A percentile compares a stretch with the other conserved stretches of the same genome.
These are phyloP conservation scores for Pseudorhombus dupliciocellatus DNA, from an alignment of 2,113 vertebrate genomes.

Conservation along the genomic window DNA sequence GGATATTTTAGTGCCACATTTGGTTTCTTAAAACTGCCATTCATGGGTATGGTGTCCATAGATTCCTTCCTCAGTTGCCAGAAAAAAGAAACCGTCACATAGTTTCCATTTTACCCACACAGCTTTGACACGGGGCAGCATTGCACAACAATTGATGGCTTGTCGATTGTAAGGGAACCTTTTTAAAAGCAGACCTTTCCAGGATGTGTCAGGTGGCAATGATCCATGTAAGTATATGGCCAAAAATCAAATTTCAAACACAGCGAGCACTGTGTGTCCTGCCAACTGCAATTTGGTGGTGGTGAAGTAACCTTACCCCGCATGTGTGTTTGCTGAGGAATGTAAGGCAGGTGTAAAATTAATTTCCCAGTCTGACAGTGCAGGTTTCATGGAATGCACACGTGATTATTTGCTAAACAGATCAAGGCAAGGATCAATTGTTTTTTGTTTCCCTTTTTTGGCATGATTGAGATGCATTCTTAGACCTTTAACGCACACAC, in stretches of 20 bases:
- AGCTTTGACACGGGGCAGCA: neutral
- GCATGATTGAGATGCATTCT: neutral
- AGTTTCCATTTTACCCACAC: neutral
- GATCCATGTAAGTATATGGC: neutral
- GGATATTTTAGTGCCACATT: no score
- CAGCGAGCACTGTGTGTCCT: neutral
- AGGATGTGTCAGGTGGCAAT: neutral
- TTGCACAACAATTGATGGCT: neutral
- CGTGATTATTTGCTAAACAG: neutral
- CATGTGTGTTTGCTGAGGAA: conserved; percentile 39
- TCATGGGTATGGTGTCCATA: neutral
- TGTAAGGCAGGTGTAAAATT: conserved; percentile 18
- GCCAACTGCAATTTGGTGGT: conserved; percentile 4
- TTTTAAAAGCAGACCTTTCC: neutral
- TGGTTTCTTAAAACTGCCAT: no score
- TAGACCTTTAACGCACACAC: neutral
- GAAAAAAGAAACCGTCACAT: neutral
- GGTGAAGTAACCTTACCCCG: conserved; percentile 20
- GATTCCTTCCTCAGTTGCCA: neutral
- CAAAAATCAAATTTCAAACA: neutral
- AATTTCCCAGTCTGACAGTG: conserved; percentile 38
- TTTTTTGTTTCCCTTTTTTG: conserved; percentile 29
- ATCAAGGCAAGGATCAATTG: neutral
- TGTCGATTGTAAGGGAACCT: neutral
- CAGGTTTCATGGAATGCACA: conserved; percentile 8